Conservation (phyloP, 2,113 vertebrate genomes). For the Lasiurus cinereus region DNA sequence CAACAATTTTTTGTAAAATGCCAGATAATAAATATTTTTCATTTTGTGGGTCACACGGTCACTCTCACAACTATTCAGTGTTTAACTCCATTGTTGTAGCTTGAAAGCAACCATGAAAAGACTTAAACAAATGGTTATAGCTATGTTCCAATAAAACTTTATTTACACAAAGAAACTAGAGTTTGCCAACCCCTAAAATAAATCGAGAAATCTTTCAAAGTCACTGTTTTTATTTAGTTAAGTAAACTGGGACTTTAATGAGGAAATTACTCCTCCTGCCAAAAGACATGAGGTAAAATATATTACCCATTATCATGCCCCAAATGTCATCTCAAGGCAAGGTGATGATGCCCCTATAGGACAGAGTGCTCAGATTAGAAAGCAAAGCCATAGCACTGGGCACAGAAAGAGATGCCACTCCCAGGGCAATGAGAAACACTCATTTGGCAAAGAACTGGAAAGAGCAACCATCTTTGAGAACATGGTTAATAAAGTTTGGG, state of each 20-base stretch:
- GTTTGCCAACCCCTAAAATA: conserved; percentile 28
- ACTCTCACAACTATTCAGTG: background rate
- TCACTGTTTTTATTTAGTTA: conserved; percentile 34
- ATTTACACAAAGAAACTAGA: conserved; percentile 19
- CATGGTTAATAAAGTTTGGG: background rate
- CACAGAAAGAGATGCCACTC: background rate
- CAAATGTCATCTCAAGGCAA: background rate
- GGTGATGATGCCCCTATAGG: background rate
- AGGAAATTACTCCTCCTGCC: background rate
- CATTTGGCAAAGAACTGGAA: background rate
- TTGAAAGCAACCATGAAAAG: conserved; percentile 15
- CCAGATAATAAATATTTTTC: background rate
- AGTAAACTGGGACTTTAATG: background rate
- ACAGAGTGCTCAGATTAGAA: background rate
- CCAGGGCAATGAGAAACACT: background rate
- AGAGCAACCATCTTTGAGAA: background rate
- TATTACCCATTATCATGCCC: background rate
- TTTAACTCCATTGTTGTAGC: background rate
- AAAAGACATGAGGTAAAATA: conserved; percentile 36
- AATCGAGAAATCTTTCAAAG: conserved; percentile 39
- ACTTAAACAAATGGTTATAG: background rate
- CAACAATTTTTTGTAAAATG: background rate
- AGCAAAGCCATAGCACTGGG: background rate
- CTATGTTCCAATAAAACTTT: conserved; percentile 1
- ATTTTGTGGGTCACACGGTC: background rate